These are phyloP conservation scores for Falco novaeseelandiae DNA, from an alignment of 2,797 vertebrate species.

Conservation along the genomic window DNA sequence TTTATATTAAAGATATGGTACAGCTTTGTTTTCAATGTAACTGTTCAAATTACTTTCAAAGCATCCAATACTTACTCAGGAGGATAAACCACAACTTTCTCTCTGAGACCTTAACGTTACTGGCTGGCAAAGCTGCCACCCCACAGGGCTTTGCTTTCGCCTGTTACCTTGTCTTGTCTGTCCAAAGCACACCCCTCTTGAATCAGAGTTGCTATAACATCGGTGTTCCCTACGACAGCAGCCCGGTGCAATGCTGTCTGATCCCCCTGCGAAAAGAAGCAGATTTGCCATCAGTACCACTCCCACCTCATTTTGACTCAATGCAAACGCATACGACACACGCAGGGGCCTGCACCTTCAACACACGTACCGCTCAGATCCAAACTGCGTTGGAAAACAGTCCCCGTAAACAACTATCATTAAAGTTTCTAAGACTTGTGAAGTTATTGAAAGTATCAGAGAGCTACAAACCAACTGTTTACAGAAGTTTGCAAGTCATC, in stretches of 20 bases:
- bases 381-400: background rate
- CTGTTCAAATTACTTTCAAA: background rate
- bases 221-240: slow-evolving; percentile 89
- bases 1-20: background rate
- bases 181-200: slow-evolving; percentile 94
- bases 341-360: background rate
- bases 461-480: background rate
- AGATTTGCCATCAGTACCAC: background rate
- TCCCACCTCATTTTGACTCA: background rate
- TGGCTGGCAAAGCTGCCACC: background rate
- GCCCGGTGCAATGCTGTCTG: slow-evolving; percentile 95
- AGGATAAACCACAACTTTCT: background rate
- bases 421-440: background rate
- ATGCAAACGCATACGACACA: background rate
- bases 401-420: background rate
- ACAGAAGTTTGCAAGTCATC: background rate
- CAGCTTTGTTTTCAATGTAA: background rate
- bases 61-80: background rate
- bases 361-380: background rate
- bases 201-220: slow-evolving; percentile 87
- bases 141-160: background rate
- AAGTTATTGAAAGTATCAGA: background rate
- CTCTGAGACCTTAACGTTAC: background rate
- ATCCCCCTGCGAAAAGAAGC: slow-evolving; percentile 81
- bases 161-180: slow-evolving; percentile 92